Evolutionary conservation across 1,140 invertebrate genomes (phyloP).

Genomic region (Drosophila nikananu): DNA sequence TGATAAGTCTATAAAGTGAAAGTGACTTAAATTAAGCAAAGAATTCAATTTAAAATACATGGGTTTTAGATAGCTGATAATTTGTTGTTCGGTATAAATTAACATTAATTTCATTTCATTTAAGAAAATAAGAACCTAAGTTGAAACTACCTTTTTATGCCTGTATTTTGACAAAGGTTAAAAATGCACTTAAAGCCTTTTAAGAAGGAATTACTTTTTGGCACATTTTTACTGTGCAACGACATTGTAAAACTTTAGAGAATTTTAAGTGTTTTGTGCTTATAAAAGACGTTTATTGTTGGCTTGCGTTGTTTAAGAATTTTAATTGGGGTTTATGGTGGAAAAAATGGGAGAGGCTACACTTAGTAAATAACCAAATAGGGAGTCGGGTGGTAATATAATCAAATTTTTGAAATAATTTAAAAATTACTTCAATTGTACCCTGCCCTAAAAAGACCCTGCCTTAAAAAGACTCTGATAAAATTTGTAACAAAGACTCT

Average conservation of each 20-base stretch:
- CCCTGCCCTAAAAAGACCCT: no score
- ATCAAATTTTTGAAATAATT: no score
- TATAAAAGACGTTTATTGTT: conserved; percentile 11
- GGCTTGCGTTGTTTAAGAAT: background rate
- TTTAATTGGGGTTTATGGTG: background rate
- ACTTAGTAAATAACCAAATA: no score
- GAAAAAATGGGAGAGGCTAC: background rate
- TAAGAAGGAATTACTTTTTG: background rate
- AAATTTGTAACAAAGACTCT: background rate
- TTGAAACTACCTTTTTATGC: no score
- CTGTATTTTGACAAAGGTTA: background rate
- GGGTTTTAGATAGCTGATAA: background rate
- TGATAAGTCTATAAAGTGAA: conserved; percentile 21
- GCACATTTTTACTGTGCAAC: background rate
- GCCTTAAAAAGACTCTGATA: background rate
- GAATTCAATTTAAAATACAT: background rate
- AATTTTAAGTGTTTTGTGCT: background rate
- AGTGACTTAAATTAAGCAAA: background rate
- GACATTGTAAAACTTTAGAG: background rate
- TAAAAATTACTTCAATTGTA: no score
- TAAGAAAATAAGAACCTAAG: no score
- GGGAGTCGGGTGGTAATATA: no score
- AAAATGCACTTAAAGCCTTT: background rate
- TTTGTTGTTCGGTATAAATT: background rate
- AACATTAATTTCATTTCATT: no score